Conservation (phyloP, 2,888 invertebrate species). For the Temnothorax ravouxi region DNA sequence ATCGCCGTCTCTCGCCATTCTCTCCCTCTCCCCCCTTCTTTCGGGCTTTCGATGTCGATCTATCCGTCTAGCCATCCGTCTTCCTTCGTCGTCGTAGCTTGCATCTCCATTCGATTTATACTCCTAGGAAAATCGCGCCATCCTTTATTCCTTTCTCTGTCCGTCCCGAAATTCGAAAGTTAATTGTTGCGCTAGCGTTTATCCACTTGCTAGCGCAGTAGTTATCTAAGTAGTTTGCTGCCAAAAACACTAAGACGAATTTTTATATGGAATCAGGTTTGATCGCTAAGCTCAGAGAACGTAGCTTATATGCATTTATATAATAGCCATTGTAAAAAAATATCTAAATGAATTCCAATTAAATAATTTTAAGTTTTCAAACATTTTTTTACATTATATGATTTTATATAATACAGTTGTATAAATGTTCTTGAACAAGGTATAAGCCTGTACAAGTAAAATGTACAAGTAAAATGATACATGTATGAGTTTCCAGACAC, state of each 20-base stretch:
- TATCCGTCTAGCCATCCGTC: slow-evolving; percentile 21
- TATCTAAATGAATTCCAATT: neutral
- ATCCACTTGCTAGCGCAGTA: slow-evolving; percentile 39
- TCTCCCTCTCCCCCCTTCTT: slow-evolving; percentile 52
- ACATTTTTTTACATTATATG: neutral
- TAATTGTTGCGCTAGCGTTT: slow-evolving; percentile 35
- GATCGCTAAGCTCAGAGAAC: neutral
- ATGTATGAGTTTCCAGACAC: neutral
- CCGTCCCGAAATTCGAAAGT: slow-evolving; percentile 65
- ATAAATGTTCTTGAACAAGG: neutral
- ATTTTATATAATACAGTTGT: neutral
- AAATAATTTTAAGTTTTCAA: neutral
- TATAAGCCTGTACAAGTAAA: neutral
- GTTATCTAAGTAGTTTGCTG: neutral
- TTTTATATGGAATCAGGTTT: slow-evolving; percentile 8
- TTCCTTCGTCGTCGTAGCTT: slow-evolving; percentile 49
- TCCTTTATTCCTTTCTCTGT: slow-evolving; percentile 7
- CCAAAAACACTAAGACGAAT: slow-evolving; percentile 33
- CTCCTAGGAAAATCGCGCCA: slow-evolving; percentile 70
- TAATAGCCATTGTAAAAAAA: neutral
- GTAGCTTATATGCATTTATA: no score
- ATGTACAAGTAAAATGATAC: neutral
- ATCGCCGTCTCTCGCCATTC: slow-evolving; percentile 58
- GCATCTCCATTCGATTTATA: slow-evolving; percentile 71
- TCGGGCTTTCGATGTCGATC: slow-evolving; percentile 24